Conservation (phyloP, 2,888 invertebrate species). For the Trissonchulus latispiculum region DNA sequence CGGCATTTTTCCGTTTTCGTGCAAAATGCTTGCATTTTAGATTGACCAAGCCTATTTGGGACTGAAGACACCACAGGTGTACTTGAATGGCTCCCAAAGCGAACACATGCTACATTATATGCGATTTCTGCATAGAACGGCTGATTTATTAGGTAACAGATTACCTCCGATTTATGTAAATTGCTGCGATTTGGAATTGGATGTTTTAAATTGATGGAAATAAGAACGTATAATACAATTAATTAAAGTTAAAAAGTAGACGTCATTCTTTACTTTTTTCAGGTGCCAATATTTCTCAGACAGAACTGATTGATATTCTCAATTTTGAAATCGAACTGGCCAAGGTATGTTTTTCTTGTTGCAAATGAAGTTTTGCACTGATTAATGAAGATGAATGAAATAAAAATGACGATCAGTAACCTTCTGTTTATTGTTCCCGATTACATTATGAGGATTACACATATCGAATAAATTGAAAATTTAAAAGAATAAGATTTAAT, state of each 20-base stretch:
- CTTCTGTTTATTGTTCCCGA: no score
- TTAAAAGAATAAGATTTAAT: no score
- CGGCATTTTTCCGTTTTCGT: no score
- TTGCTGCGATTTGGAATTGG: no score
- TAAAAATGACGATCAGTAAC: no score
- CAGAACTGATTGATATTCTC: neutral
- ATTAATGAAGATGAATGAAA: no score
- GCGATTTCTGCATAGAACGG: neutral
- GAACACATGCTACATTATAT: neutral
- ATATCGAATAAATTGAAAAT: neutral
- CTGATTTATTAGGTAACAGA: neutral
- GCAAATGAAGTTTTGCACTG: neutral
- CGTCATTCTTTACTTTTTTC: neutral
- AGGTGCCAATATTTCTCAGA: neutral
- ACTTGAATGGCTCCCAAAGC: conserved; percentile 1
- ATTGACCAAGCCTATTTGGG: conserved; percentile 12
- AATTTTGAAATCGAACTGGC: neutral
- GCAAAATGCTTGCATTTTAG: no score
- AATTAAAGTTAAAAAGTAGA: no score
- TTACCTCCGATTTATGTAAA: neutral
- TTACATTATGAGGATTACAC: no score
- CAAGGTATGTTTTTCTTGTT: neutral
- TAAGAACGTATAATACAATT: neutral
- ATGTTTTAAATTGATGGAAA: no score
- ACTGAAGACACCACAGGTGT: neutral